These are phyloP conservation scores for Neosilurus mollespiculum DNA, from an alignment of 2,797 vertebrate species.

Conservation along the genomic window DNA sequence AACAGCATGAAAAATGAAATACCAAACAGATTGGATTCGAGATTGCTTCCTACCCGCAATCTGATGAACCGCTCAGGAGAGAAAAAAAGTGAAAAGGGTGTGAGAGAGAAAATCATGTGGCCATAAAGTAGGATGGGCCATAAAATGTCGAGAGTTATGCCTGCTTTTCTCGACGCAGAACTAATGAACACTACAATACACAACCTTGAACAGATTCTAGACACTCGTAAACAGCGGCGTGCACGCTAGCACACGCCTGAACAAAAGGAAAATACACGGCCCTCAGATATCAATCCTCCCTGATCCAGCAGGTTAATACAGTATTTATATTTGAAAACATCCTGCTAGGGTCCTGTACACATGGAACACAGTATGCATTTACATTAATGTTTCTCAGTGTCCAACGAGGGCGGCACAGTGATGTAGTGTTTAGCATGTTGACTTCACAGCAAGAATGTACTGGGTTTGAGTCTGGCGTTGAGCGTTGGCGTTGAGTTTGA, in stretches of 20 bases:
- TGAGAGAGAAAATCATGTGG: not conserved
- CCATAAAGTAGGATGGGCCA: not conserved
- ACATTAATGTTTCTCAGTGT: not conserved
- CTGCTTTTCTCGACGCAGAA: not conserved
- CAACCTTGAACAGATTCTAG: not conserved
- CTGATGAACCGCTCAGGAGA: not conserved
- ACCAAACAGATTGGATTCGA: not conserved
- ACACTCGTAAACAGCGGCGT: not conserved
- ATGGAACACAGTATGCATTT: not conserved
- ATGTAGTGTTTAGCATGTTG: no score
- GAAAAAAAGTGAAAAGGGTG: not conserved
- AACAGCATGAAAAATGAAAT: not conserved
- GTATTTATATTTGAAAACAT: not conserved
- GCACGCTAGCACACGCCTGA: no score
- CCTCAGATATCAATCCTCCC: not conserved
- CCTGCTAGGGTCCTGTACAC: not conserved
- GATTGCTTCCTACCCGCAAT: constrained; percentile 18
- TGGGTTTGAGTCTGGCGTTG: no score
- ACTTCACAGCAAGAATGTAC: no score
- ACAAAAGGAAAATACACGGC: not conserved
- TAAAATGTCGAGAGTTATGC: constrained; percentile 1
- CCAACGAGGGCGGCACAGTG: not conserved
- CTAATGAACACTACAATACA: not conserved
- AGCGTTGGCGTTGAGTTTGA: no score
- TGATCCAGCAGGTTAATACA: not conserved